Percentiles rank a stretch among this genome's conserved stretches.
phyloP scores from a whole-genome alignment of 92 coral and sea anemone species.

The Epizoanthus scotinus region DNA sequence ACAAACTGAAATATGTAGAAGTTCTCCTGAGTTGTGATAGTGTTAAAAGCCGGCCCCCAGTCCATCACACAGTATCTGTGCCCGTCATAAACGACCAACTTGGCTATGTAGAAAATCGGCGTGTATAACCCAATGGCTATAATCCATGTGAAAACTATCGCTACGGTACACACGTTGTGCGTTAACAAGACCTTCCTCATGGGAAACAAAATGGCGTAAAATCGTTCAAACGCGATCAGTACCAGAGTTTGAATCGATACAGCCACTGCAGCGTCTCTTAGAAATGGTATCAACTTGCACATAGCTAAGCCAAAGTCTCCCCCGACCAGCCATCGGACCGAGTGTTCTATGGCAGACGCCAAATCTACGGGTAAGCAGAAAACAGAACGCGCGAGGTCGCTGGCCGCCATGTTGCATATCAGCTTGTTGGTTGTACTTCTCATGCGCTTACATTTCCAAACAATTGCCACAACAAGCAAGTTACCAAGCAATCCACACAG shows the following conservation, averaged over 20 bases:
- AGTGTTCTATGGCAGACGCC: slow-evolving; percentile 22
- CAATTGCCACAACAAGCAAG: slow-evolving; percentile 20
- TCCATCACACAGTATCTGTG: slow-evolving; percentile 14
- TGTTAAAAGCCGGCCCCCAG: slow-evolving; percentile 32
- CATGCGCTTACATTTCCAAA: slow-evolving; percentile 16
- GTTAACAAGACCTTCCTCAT: slow-evolving; percentile 18
- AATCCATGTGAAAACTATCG: slow-evolving; percentile 14
- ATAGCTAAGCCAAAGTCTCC: slow-evolving; percentile 17
- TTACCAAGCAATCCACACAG: slow-evolving; percentile 28
- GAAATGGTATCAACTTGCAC: slow-evolving; percentile 29
- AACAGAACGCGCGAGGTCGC: slow-evolving; percentile 19
- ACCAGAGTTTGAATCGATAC: slow-evolving; percentile 34
- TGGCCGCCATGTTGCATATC: slow-evolving; percentile 27
- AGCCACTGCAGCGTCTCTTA: slow-evolving; percentile 23
- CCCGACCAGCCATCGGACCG: slow-evolving; percentile 29
- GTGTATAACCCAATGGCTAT: slow-evolving; percentile 14
- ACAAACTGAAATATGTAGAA: slow-evolving; percentile 28
- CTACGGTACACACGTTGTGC: not conserved
- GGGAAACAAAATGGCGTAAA: slow-evolving; percentile 35
- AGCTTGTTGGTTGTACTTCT: slow-evolving; percentile 33
- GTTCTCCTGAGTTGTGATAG: slow-evolving; percentile 17
- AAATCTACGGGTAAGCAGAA: slow-evolving; percentile 21
- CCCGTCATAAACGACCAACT: not conserved
- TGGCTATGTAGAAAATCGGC: slow-evolving; percentile 24
- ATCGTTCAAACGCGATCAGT: slow-evolving; percentile 26